Evolutionary conservation across 2,888 invertebrate species (phyloP), one percentile per base, ranked within the genome.

Genomic region (Drosophila hawaiiensis): DNA sequence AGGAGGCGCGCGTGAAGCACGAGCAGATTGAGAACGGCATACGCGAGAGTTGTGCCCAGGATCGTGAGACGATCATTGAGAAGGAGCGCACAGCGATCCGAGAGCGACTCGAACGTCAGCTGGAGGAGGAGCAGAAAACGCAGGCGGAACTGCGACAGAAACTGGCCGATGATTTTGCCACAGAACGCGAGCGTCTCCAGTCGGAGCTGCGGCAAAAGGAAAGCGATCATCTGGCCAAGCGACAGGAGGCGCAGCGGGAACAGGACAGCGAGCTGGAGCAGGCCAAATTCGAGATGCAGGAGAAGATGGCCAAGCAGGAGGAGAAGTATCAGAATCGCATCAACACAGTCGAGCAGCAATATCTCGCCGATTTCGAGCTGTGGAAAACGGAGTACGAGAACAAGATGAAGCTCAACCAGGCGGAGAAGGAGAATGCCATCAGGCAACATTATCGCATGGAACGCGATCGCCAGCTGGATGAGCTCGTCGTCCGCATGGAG

Each of bases 381-480:
- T 95, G 94, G 92, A 94, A 94, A 81, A 94, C 95, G 69, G 95
- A 96, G 78, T 95, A 95, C 82, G 94, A 94, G 76, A 93, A 92
- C 70, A 88, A 91, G 29, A 86, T 91, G 54, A 93, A 93, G 68
- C 78, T 94, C 35, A 91, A 94, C 14, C 93, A 97, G 61, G 94
- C 95, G 66, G 95, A 95, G 90, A 96, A 95, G 87, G 96, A 97
- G 92, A 94, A 94, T 66, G 94, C 95, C 81, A 95, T 97, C 84
- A 92, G 95, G 3, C 96, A 96, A 35, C 95, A 96, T 79, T 96
- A 95, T 90, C 95, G 95, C 91, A 94, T 94, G 59, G 97, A 97
- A 90, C 93, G 97, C 67, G 97, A 97, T 92, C 95, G 94, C 55
- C 97, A 97, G 93, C 96, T 97, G 63, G 97, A 97, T 74, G 92